Conservation (phyloP, 2,113 vertebrate species). For the Callospermophilus lateralis region DNA sequence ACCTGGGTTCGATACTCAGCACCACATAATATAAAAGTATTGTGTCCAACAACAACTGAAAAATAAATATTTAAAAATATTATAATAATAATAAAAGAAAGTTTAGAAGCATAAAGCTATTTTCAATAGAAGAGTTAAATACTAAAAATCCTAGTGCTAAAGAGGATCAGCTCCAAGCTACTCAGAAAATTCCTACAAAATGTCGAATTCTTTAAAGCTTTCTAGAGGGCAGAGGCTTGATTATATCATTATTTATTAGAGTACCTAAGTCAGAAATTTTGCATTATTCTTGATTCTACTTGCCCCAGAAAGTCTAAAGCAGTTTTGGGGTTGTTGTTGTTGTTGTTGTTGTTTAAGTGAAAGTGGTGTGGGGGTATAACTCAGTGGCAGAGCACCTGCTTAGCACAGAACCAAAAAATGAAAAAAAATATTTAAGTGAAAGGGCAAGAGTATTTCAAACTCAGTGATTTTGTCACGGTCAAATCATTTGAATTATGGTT, state of each 20-base stretch:
- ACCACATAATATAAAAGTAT: too few relatives aligned
- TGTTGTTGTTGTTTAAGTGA: not conserved
- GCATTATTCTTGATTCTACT: not conserved
- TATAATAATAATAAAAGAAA: too few relatives aligned
- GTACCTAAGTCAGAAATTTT: not conserved
- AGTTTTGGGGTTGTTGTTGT: too few relatives aligned
- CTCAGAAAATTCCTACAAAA: conserved; percentile 23
- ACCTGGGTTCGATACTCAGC: too few relatives aligned
- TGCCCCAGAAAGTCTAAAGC: not conserved
- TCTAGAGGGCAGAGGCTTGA: not conserved
- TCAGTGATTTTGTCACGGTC: not conserved
- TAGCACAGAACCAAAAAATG: not conserved
- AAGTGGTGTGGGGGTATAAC: too few relatives aligned
- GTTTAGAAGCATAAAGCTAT: not conserved
- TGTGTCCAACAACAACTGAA: too few relatives aligned
- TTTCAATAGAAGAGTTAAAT: conserved; percentile 34
- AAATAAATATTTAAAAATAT: too few relatives aligned
- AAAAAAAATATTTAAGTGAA: not conserved
- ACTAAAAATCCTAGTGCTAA: conserved; percentile 29
- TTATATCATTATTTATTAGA: not conserved
- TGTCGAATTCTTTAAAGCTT: not conserved
- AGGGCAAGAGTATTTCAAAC: not conserved
- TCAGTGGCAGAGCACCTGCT: too few relatives aligned
- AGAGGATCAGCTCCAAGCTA: not conserved
- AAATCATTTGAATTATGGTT: conserved; percentile 8